Evolutionary conservation across 2,888 invertebrate genomes (phyloP).

Genomic region (Linhomoeus sp.): DNA sequence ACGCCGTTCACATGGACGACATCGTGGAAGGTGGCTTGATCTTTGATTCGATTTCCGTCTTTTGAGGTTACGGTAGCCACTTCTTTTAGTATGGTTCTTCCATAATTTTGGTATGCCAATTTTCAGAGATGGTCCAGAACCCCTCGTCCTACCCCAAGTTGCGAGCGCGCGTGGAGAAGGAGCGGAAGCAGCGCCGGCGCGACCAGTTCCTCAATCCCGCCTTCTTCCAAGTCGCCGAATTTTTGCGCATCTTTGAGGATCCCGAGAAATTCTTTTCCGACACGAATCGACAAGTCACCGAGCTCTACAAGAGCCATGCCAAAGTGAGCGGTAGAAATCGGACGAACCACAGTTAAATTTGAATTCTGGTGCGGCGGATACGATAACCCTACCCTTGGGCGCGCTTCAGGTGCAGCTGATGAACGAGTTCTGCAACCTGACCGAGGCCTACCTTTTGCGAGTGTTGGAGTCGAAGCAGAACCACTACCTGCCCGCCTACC

Average conservation of each 20-base stretch:
- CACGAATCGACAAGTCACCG: constrained; percentile 13
- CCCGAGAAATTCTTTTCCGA: constrained; percentile 18
- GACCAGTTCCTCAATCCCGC: constrained; percentile 11
- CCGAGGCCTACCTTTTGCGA: neutral
- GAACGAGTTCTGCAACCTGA: neutral
- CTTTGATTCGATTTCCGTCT: too few species aligned
- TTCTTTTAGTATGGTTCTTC: too few species aligned
- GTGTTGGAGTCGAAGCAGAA: neutral
- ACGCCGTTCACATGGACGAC: too few species aligned
- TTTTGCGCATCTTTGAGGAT: constrained; percentile 21
- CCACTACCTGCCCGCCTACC: constrained; percentile 1
- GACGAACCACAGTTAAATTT: too few species aligned
- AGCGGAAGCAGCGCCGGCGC: constrained; percentile 4
- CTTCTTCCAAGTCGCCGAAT: constrained; percentile 14
- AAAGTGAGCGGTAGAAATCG: neutral
- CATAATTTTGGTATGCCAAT: too few species aligned
- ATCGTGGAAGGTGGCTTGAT: too few species aligned
- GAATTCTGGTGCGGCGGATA: too few species aligned
- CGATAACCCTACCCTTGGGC: too few species aligned
- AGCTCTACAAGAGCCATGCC: constrained; percentile 5
- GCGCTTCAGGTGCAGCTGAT: neutral
- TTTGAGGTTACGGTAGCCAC: too few species aligned
- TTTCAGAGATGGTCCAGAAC: neutral
- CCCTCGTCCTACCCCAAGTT: neutral
- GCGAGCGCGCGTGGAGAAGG: neutral